phyloP scores from a whole-genome alignment of 2,113 vertebrate species.

The Typhlomys cinereus region DNA sequence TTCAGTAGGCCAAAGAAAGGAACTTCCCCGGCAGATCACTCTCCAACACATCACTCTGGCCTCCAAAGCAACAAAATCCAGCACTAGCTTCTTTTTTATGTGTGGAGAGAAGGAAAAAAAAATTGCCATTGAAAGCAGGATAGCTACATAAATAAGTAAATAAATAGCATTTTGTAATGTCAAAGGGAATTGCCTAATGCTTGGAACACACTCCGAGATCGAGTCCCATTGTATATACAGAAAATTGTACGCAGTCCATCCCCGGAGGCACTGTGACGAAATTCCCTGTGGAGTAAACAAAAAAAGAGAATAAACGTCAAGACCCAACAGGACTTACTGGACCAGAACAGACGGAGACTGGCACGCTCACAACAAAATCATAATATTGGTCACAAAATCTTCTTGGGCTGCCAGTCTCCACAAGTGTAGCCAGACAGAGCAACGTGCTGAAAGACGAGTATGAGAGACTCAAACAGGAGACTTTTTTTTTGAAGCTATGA shows the following conservation, averaged over 20 bases:
- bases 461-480: constrained; percentile 31
- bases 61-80: constrained; percentile 9
- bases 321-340: constrained; percentile 72
- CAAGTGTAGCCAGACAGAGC: constrained; percentile 59
- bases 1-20: not conserved
- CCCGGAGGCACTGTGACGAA: constrained; percentile 73
- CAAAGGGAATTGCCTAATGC: constrained; percentile 57
- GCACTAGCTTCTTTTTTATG: constrained; percentile 1
- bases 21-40: not conserved
- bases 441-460: constrained; percentile 60
- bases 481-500: not conserved
- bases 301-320: constrained; percentile 64
- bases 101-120: not conserved
- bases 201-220: constrained; percentile 48
- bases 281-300: constrained; percentile 75
- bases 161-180: constrained; percentile 45
- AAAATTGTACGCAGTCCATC: constrained; percentile 53
- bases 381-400: constrained; percentile 68
- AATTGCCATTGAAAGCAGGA: too few species aligned
- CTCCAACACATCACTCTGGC: not conserved
- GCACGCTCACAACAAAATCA: constrained; percentile 48
- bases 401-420: constrained; percentile 65
- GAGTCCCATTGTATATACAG: constrained; percentile 43
- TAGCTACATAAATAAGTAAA: not conserved
- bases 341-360: constrained; percentile 59